Percentiles rank a stretch among this genome's conserved stretches.
Conservation (phyloP, 2,113 vertebrate genomes). For the Platysteira castanea region DNA sequence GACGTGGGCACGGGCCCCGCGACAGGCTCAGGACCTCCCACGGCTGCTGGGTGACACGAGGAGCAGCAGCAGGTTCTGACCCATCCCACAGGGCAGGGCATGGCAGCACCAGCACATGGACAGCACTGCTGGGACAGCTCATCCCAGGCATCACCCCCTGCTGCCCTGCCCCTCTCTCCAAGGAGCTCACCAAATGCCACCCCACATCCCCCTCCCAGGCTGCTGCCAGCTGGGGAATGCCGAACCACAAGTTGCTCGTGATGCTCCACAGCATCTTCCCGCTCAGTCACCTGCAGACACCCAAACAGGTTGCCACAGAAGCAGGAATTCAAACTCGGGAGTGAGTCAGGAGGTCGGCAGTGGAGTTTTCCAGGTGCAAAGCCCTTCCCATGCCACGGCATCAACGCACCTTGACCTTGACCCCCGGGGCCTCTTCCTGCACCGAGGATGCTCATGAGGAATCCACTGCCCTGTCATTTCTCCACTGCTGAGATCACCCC, state of each 20-base stretch:
- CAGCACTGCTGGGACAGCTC: not conserved
- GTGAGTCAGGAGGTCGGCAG: not conserved
- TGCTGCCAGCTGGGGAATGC: not conserved
- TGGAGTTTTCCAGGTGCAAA: not conserved
- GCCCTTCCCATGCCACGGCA: not conserved
- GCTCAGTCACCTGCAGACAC: not conserved
- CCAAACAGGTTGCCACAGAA: not conserved
- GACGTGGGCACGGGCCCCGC: rapidly evolving
- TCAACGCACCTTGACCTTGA: not conserved
- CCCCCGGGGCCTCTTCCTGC: not conserved
- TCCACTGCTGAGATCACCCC: not conserved
- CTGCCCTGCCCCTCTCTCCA: not conserved
- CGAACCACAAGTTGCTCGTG: rapidly evolving
- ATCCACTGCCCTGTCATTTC: not conserved
- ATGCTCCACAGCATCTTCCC: not conserved
- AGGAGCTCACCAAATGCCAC: not conserved
- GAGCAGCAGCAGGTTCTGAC: not conserved
- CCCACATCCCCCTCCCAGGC: not conserved
- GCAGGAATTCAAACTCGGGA: not conserved
- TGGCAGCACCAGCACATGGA: rapidly evolving
- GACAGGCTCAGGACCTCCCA: not conserved
- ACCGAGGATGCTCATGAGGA: not conserved
- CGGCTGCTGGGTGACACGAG: not conserved
- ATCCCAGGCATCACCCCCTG: rapidly evolving
- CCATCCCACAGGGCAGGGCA: not conserved